Evolutionary conservation across 37 sponge, comb jelly and placozoan species (phyloP), one percentile per base, ranked within the genome.

Genomic region (Beroe forskalii): DNA sequence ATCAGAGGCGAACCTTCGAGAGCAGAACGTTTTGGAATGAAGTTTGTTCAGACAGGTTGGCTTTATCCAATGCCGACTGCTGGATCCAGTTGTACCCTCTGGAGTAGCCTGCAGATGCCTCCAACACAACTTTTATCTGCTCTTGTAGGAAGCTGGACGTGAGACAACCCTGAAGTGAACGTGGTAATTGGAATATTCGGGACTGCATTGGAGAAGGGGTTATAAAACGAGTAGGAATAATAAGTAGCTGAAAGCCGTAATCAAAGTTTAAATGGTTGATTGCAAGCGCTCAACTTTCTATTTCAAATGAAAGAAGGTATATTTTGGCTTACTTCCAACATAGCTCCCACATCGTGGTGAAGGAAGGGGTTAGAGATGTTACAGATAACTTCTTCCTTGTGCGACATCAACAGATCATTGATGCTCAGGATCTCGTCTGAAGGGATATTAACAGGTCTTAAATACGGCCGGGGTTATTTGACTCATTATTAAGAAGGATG

Each of bases 71-170:
- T 14, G 72, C 72, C 1, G 72, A 33, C 32, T 69, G 9, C 39
- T 69, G 72, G 32, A 69, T 69, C 72, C 72, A 69, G 39, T 32
- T n/a, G n/a, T n/a, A n/a, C n/a, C n/a, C n/a, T n/a, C n/a, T n/a
- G n/a, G n/a, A n/a, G n/a, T n/a, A n/a, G n/a, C n/a, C n/a, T n/a
- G n/a, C n/a, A n/a, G n/a, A n/a, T n/a, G n/a, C n/a, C n/a, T n/a
- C n/a, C n/a, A n/a, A n/a, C n/a, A n/a, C n/a, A n/a, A n/a, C n/a
- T n/a, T n/a, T n/a, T n/a, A 69, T 69, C 72, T 33, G 27, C 35
- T 28, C 1, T 36, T 69, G 72, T 20, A 69, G 4, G 72, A 35
- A 32, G 19, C 37, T 37, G 6, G 72, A 69, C 38, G 72, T 69
- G 37, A 69, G 9, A 36, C 72, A 69, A 20, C 32, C 72, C 72